A percentile compares a stretch with the other conserved stretches of the same genome.
Evolutionary conservation across 2,888 invertebrate species (phyloP).

Genomic region (Plebejus anna): DNA sequence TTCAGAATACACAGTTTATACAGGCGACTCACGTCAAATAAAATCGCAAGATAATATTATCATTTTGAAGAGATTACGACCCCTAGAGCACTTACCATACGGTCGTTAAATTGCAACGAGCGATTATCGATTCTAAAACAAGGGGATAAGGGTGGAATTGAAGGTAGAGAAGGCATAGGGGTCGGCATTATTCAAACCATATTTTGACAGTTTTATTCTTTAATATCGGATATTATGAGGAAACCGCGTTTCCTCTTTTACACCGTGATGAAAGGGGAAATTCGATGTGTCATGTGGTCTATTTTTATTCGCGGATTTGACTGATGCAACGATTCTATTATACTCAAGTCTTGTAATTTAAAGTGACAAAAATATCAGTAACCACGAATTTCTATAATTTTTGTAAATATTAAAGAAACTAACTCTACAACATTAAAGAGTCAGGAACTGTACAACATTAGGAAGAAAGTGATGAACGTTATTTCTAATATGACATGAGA

Average conservation of each 20-base stretch:
- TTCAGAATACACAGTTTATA: slow-evolving; percentile 2
- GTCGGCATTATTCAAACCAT: slow-evolving; percentile 61
- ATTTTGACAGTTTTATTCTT: slow-evolving; percentile 70
- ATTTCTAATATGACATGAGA: no score
- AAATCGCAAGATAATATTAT: slow-evolving; percentile 34
- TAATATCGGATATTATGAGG: slow-evolving; percentile 44
- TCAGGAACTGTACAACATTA: no score
- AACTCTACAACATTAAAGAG: no score
- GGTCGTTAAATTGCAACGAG: slow-evolving; percentile 35
- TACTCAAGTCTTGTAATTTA: no score
- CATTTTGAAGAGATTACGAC: slow-evolving; percentile 34
- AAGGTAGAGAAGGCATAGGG: slow-evolving; percentile 37
- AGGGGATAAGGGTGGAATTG: slow-evolving; percentile 3
- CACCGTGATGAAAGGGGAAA: neutral
- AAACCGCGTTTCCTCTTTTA: slow-evolving; percentile 25
- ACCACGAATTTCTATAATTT: no score
- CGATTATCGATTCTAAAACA: slow-evolving; percentile 29
- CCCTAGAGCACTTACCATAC: slow-evolving; percentile 38
- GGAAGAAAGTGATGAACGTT: no score
- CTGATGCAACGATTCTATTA: no score
- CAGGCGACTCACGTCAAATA: slow-evolving; percentile 36
- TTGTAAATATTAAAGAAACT: no score
- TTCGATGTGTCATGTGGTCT: neutral
- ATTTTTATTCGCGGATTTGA: neutral
- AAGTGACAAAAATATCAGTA: no score